phyloP scores from a whole-genome alignment of 2,113 vertebrate species.

The Fregetta grallaria region DNA sequence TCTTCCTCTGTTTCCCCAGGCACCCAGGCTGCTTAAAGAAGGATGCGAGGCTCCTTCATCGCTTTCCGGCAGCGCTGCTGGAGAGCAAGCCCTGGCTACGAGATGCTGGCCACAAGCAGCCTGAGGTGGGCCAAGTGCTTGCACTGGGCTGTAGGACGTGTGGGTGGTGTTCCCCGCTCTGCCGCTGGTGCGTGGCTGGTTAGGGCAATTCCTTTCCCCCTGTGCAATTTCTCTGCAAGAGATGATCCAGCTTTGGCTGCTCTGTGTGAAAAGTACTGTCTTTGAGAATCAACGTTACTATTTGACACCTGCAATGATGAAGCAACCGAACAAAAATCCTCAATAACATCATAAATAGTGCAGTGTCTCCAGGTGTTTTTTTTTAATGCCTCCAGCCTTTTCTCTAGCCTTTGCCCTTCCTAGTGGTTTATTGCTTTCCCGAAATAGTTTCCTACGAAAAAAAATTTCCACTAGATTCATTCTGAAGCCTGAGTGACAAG shows the following conservation, averaged over 20 bases:
- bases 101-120: background rate
- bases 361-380: background rate
- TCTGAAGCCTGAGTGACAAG: background rate
- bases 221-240: background rate
- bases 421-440: slow-evolving; percentile 29
- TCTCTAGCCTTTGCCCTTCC: slow-evolving; percentile 1
- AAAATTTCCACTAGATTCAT: background rate
- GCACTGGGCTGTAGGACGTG: background rate
- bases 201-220: background rate
- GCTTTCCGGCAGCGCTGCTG: background rate
- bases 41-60: background rate
- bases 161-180: too few species aligned
- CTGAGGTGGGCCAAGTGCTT: background rate
- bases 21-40: background rate
- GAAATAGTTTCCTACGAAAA: slow-evolving; percentile 38
- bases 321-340: background rate
- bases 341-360: background rate
- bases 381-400: background rate
- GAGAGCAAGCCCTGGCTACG: background rate
- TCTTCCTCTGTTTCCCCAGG: background rate
- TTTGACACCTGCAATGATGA: background rate
- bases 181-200: background rate
- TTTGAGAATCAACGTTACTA: background rate
- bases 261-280: background rate
- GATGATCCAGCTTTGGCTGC: background rate